Percentiles rank a stretch among this genome's conserved stretches.
Evolutionary conservation across 1,140 invertebrate species (phyloP).

Genomic region (Anadara kagoshimensis): DNA sequence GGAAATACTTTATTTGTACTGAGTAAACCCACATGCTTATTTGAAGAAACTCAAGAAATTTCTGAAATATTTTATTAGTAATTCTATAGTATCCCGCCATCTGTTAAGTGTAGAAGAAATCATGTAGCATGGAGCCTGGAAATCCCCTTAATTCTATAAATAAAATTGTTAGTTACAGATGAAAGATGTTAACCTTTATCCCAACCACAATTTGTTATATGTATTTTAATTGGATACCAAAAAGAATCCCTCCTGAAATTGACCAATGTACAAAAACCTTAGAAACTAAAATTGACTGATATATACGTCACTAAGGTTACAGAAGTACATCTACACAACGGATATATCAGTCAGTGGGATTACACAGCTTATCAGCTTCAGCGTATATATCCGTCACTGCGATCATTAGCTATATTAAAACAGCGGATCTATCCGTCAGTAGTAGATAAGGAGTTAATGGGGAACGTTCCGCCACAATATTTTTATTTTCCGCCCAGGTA

Average conservation of each 20-base stretch:
- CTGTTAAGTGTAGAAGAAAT: not conserved
- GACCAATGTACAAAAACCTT: not conserved
- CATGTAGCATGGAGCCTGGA: not conserved
- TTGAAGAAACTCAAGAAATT: not conserved
- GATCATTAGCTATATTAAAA: no score
- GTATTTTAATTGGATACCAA: not conserved
- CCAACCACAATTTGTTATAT: no score
- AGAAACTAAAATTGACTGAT: not conserved
- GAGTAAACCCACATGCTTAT: not conserved
- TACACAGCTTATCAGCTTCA: slow-evolving; percentile 2
- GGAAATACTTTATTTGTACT: not conserved
- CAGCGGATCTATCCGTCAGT: no score
- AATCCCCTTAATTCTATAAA: no score
- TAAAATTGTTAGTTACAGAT: not conserved
- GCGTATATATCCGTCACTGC: slow-evolving; percentile 14
- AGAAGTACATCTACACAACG: no score
- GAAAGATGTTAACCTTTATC: no score
- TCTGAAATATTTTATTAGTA: no score
- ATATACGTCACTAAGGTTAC: no score
- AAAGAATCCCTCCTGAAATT: not conserved
- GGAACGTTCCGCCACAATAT: no score
- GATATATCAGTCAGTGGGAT: slow-evolving; percentile 12
- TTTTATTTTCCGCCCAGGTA: no score
- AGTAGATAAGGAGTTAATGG: no score
- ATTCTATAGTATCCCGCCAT: no score